Evolutionary conservation across 1,140 invertebrate genomes (phyloP).

Genomic region (Drosophila obscura): DNA sequence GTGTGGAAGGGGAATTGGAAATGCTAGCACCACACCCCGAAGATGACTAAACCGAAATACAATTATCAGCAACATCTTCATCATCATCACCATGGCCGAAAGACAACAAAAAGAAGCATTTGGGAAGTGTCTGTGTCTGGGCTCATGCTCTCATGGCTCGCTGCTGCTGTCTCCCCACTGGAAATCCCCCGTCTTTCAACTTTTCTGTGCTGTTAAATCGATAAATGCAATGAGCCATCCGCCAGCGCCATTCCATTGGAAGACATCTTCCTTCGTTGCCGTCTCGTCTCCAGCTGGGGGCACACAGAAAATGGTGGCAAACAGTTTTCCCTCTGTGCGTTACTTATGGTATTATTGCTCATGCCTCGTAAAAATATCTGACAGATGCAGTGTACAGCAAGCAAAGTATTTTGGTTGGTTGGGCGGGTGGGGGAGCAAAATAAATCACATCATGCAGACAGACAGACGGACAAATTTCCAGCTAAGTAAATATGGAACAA

Average conservation of each 20-base stretch:
- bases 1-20: neutral
- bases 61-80: conserved; percentile 32
- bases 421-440: conserved; percentile 34
- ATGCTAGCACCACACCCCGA: neutral
- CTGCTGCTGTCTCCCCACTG: neutral
- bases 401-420: conserved; percentile 39
- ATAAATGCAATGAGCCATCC: conserved; percentile 67
- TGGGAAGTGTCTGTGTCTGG: neutral
- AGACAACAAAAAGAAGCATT: no score
- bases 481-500: conserved; percentile 52
- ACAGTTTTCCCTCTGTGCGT: conserved; percentile 46
- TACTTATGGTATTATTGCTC: conserved; percentile 68
- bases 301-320: conserved; percentile 43
- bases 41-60: conserved; percentile 44
- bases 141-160: neutral
- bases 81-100: conserved; percentile 2
- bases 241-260: conserved; percentile 14
- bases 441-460: conserved; percentile 45
- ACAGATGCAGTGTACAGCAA: conserved; percentile 11
- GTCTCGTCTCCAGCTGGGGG: conserved; percentile 4
- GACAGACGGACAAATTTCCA: conserved; percentile 48
- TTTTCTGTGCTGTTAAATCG: conserved; percentile 58
- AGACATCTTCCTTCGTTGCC: conserved; percentile 47
- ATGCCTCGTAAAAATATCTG: conserved; percentile 66
- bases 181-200: conserved; percentile 7